Conservation (phyloP, 2,888 invertebrate genomes). For the Adelphocoris suturalis region DNA sequence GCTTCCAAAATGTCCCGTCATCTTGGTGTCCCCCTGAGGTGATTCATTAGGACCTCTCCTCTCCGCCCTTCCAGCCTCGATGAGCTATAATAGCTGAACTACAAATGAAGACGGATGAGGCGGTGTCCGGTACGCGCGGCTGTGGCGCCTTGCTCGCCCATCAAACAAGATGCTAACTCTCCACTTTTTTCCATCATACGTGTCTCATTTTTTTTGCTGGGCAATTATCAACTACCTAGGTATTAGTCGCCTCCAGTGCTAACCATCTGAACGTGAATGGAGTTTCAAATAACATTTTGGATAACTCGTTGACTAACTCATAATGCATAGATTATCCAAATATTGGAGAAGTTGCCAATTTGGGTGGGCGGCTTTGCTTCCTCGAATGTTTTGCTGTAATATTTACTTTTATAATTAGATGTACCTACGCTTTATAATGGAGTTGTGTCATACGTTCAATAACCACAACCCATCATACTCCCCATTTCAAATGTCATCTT, state of each 20-base stretch:
- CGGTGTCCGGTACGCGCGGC: slow-evolving; percentile 42
- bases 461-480: too few relatives aligned
- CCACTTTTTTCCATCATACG: neutral
- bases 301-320: too few relatives aligned
- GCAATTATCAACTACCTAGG: neutral
- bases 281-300: too few relatives aligned
- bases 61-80: neutral
- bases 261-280: neutral
- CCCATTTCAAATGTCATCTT: too few relatives aligned
- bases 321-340: too few relatives aligned
- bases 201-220: neutral
- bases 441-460: too few relatives aligned
- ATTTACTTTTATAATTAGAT: too few relatives aligned
- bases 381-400: too few relatives aligned
- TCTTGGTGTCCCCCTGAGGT: neutral
- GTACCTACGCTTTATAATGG: too few relatives aligned
- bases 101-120: slow-evolving; percentile 49
- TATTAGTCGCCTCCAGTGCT: neutral
- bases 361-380: too few relatives aligned
- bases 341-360: too few relatives aligned
- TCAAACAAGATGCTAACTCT: slow-evolving; percentile 30
- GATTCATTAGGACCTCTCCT: neutral
- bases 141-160: slow-evolving; percentile 26
- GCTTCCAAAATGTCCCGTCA: slow-evolving; percentile 39
- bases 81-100: slow-evolving; percentile 20